A percentile compares a stretch with the other conserved stretches of the same genome.
phyloP scores from a whole-genome alignment of 2,888 invertebrate genomes.

The Ganaspis brasiliensis region DNA sequence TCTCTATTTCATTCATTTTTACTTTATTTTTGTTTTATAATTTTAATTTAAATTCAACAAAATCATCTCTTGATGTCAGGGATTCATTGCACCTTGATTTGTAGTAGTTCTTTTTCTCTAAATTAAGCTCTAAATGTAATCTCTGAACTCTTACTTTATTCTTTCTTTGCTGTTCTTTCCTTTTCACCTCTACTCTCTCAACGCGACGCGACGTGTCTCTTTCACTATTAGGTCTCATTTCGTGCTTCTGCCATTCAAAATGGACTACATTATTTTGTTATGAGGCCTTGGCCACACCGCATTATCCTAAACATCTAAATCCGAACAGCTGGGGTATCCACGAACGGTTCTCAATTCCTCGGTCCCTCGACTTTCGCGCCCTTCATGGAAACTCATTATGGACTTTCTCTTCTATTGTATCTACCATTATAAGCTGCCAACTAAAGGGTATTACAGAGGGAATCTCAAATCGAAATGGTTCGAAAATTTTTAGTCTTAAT shows the following conservation, averaged over 20 bases:
- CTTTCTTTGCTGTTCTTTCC: slow-evolving; percentile 40
- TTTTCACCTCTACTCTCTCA: slow-evolving; percentile 3
- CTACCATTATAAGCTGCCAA: slow-evolving; percentile 1
- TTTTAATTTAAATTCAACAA: too few relatives aligned
- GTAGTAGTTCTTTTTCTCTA: neutral
- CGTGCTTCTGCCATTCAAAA: slow-evolving; percentile 73
- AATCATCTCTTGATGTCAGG: neutral
- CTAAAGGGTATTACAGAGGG: slow-evolving; percentile 6
- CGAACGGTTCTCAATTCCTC: slow-evolving; percentile 70
- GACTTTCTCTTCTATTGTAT: neutral
- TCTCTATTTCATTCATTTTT: neutral
- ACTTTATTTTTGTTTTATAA: neutral
- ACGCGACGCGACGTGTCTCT: slow-evolving; percentile 14
- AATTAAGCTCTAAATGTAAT: neutral
- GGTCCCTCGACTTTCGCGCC: slow-evolving; percentile 9
- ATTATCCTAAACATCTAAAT: slow-evolving; percentile 81
- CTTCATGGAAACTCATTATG: slow-evolving; percentile 1
- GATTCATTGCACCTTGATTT: neutral
- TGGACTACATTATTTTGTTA: slow-evolving; percentile 80
- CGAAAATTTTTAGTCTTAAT: too few relatives aligned
- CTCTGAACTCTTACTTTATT: slow-evolving; percentile 33
- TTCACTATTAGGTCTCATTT: slow-evolving; percentile 65
- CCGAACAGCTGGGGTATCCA: slow-evolving; percentile 78
- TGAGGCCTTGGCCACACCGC: slow-evolving; percentile 75
- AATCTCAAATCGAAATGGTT: too few relatives aligned